Conservation (phyloP, 2,888 invertebrate species). For the Caenorhabditis japonica region DNA sequence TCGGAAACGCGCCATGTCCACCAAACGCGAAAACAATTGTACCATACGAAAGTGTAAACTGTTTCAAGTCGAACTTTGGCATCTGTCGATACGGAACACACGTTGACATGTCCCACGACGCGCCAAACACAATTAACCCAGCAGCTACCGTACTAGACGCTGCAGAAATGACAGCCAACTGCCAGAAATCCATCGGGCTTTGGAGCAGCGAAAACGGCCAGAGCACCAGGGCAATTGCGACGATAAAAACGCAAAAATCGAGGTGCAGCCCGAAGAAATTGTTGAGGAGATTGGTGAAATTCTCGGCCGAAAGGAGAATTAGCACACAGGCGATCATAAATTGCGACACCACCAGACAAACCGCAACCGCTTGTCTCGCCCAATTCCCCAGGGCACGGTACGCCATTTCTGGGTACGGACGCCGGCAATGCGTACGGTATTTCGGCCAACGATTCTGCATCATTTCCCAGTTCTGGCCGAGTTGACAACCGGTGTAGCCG, state of each 20-base stretch:
- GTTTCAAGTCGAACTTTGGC: conserved; percentile 81
- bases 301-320: conserved; percentile 60
- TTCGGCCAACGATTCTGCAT: conserved; percentile 64
- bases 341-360: conserved; percentile 54
- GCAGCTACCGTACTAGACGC: conserved; percentile 48
- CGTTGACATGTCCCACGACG: conserved; percentile 29
- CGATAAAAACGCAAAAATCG: conserved; percentile 59
- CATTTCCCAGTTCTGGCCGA: conserved; percentile 67
- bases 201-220: conserved; percentile 59
- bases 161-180: conserved; percentile 42
- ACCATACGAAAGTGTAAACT: conserved; percentile 84
- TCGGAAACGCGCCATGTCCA: conserved; percentile 85
- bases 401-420: conserved; percentile 67
- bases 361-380: conserved; percentile 46
- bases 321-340: conserved; percentile 63
- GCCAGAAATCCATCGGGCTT: conserved; percentile 66
- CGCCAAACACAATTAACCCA: conserved; percentile 43
- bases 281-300: conserved; percentile 59
- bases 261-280: conserved; percentile 54
- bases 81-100: conserved; percentile 33
- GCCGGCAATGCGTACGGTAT: conserved; percentile 59
- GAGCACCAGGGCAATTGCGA: conserved; percentile 50
- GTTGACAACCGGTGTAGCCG: conserved; percentile 62
- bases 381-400: conserved; percentile 58
- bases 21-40: conserved; percentile 74